Base-by-base conservation (phyloP, 2,113 vertebrate genomes). In the Prinia subflava region DNA sequence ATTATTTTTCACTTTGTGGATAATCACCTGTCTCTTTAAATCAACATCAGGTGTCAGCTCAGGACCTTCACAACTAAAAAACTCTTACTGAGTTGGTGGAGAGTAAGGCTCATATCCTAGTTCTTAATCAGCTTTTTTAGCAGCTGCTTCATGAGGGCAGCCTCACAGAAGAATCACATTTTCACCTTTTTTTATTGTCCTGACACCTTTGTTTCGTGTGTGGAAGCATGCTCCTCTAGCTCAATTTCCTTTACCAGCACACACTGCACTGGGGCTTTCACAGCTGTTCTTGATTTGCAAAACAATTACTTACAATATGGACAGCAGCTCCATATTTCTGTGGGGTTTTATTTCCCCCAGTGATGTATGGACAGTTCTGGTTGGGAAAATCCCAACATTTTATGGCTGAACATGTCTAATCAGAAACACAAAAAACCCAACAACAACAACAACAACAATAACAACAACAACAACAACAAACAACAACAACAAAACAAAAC, bases 1-100 rank as follows among this genome's bases (percentile, higher is more conserved):
- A 55, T 92, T 92, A 84, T 91, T 90, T 92, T 94, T 89, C 86
- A 94, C 71, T 94, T 91, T 94, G 55, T 86, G 71, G 42, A 41
- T 92, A 96, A 97, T 95, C 93, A 92, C 46, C 57, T 95, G 75
- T 90, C 94, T 76, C 92, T 95, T 94, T 92, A 95, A 92, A 91
- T 91, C 49, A 91, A 73, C 42, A 59, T 76, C 80, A 90, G 56
- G 25, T 50, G 47, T 41, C 87, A 52, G 56, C 60, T 86, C 53
- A 83, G 83, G 64, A 91, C 50, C 65, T 83, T 89, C 44, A 77
- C 20, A 74, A 28, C 41, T 42, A 47, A 89, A 89, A 83, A 90
- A 77, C 49, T 71, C 62, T 52, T 59, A 60, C 42, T 78, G 56
- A 73, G 46, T 63, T 81, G 22, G 39, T 73, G 15, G n/a, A 86